These are phyloP conservation scores for Xenopus laevis DNA, from an alignment of 2,113 vertebrate genomes.

Conservation along the genomic window DNA sequence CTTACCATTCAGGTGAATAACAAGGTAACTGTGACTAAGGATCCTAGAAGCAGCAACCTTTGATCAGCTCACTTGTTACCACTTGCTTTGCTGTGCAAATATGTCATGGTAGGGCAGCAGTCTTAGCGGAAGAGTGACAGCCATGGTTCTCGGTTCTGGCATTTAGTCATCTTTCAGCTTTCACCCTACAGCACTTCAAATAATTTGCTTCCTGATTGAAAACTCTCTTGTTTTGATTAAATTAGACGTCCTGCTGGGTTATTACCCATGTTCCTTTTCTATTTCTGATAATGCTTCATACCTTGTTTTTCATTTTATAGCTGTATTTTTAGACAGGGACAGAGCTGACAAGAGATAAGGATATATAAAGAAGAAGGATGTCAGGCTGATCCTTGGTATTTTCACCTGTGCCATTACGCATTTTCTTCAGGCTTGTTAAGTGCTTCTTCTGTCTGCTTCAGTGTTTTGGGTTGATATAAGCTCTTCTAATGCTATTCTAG, in stretches of 20 bases:
- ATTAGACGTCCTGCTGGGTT: conserved; percentile 13
- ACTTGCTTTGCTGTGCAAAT: conserved; percentile 17
- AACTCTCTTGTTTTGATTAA: conserved; percentile 14
- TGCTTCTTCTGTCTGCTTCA: conserved; percentile 17
- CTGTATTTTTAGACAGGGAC: conserved; percentile 1
- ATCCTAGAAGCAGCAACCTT: conserved; percentile 13
- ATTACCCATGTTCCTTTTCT: conserved; percentile 3
- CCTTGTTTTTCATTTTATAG: not conserved
- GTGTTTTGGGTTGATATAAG: conserved; percentile 8
- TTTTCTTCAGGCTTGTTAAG: conserved; percentile 25
- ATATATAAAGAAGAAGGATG: conserved; percentile 4
- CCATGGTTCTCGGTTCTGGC: not conserved
- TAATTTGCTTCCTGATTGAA: conserved; percentile 16
- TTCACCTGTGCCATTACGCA: conserved; percentile 6
- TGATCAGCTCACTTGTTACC: conserved; percentile 25
- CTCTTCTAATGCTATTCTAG: conserved; percentile 18
- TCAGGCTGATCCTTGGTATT: conserved; percentile 16
- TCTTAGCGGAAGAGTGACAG: conserved; percentile 28
- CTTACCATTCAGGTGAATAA: conserved; percentile 26
- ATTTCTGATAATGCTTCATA: not conserved
- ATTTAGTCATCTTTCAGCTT: conserved; percentile 5
- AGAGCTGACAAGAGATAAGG: not conserved
- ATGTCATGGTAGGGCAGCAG: conserved; percentile 12
- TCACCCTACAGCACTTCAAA: conserved; percentile 27
- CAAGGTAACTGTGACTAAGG: conserved; percentile 28